Evolutionary conservation across 2,113 vertebrate genomes (phyloP).

Genomic region (Aix galericulata): DNA sequence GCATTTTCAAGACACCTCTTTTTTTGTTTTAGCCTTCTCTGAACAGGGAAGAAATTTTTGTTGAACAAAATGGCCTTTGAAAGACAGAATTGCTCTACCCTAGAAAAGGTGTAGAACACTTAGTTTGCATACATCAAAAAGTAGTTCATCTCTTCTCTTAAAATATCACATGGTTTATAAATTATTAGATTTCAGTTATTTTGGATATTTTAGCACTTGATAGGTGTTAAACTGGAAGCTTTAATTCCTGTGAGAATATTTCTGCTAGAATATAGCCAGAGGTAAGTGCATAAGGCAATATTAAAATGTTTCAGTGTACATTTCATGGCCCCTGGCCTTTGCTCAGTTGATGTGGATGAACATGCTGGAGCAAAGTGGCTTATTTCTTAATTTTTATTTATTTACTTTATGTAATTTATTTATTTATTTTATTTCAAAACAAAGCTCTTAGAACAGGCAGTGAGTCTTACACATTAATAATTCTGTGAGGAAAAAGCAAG

Average conservation of each 20-base stretch:
- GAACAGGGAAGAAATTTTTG: neutral
- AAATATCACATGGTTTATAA: neutral
- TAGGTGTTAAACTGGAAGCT: neutral
- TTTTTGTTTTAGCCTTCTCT: neutral
- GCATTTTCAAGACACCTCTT: neutral
- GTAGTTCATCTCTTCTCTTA: neutral
- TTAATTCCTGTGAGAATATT: neutral
- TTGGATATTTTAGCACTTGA: neutral
- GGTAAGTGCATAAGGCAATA: neutral
- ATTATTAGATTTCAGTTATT: neutral
- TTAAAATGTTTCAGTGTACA: neutral
- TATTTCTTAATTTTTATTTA: neutral
- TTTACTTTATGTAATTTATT: no score
- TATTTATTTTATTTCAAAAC: neutral
- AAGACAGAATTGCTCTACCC: neutral
- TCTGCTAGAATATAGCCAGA: neutral
- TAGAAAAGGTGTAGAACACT: neutral
- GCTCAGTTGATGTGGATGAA: neutral
- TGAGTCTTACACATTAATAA: neutral
- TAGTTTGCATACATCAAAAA: neutral
- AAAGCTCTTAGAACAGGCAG: neutral
- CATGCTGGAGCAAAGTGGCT: neutral
- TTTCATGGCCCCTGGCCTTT: neutral
- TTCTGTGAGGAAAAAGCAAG: neutral
- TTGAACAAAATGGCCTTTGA: neutral